Base-by-base conservation (phyloP, 2,888 invertebrate genomes). In the Chirona hameri region DNA sequence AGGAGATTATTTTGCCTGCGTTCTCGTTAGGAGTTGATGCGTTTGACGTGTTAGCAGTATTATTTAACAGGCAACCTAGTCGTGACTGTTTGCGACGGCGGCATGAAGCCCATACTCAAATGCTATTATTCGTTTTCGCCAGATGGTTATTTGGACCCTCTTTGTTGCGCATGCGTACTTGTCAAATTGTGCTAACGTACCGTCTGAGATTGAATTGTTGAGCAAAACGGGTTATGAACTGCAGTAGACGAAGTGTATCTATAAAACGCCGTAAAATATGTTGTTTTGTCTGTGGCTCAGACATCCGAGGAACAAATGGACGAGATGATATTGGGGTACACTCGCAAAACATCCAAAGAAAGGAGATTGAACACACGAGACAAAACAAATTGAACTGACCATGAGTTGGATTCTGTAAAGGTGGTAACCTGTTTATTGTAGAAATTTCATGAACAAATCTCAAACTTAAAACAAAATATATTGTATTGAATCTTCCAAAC, bases 141-240 rank as follows among this genome's bases (percentile, higher is more conserved):
- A 24, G 46, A 46, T 76, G 46, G 76, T 76, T 46, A 72, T 76
- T 46, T 27, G 76, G 76, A 76, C 39, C 31, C 76, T 72, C 27
- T 18, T 72, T n/a, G n/a, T 72, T n/a, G n/a, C 76, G 46, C 76
- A 46, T 46, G 76, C 76, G 76, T 46, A 24, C 76, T 76, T 76
- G 76, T 39, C 39, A 24, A 72, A 72, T 31, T 72, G 72, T 15
- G 69, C 27, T 69, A 31, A 31, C 72, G 72, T 72, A 72, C 72
- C 46, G 24, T 76, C 76, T 76, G 76, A 76, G 46, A 24, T 24
- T 76, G 76, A 76, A 76, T 24, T 76, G 76, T 76, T 76, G 76
- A 76, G 76, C 76, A 76, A 76, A 76, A 76, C 76, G 76, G 76
- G 76, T 76, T 76, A 76, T 76, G 76, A 76, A 76, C 76, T 76